Conservation (phyloP, 2,113 vertebrate genomes). For the Carlito syrichta region DNA sequence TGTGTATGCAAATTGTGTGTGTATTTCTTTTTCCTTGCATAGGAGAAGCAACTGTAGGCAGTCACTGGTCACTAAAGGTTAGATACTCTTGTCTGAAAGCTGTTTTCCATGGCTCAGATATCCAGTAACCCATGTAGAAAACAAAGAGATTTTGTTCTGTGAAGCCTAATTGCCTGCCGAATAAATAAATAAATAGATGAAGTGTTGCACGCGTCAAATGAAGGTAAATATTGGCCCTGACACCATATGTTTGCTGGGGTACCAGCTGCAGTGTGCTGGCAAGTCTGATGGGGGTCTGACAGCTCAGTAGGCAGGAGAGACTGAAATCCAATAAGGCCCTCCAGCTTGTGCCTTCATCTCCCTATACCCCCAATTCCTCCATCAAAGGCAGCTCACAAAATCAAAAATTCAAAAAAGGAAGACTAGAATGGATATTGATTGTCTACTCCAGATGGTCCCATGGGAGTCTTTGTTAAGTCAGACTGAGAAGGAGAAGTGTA, state of each 20-base stretch:
- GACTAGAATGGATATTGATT: not conserved
- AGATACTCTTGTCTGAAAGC: not conserved
- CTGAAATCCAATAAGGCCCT: not conserved
- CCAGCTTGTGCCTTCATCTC: not conserved
- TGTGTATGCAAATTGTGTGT: not conserved
- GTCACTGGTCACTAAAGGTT: not conserved
- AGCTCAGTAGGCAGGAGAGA: not conserved
- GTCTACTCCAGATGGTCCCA: not conserved
- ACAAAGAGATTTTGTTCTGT: constrained; percentile 41
- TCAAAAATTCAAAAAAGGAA: not conserved
- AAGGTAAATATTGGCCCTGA: constrained; percentile 56
- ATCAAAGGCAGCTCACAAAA: not conserved
- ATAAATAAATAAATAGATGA: constrained; percentile 50
- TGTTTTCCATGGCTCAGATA: constrained; percentile 10
- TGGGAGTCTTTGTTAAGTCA: not conserved
- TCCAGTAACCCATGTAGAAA: not conserved
- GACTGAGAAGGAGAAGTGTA: not conserved
- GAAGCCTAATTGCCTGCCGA: constrained; percentile 50
- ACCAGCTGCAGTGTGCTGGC: constrained; percentile 17
- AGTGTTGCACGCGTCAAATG: not conserved
- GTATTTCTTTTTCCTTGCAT: not conserved
- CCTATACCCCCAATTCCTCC: not conserved
- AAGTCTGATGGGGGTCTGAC: not conserved
- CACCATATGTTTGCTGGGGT: constrained; percentile 26
- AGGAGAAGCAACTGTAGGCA: not conserved